Percentiles rank a stretch among this genome's conserved stretches.
phyloP scores from a whole-genome alignment of 2,113 vertebrate genomes.

The Rutilus rutilus region DNA sequence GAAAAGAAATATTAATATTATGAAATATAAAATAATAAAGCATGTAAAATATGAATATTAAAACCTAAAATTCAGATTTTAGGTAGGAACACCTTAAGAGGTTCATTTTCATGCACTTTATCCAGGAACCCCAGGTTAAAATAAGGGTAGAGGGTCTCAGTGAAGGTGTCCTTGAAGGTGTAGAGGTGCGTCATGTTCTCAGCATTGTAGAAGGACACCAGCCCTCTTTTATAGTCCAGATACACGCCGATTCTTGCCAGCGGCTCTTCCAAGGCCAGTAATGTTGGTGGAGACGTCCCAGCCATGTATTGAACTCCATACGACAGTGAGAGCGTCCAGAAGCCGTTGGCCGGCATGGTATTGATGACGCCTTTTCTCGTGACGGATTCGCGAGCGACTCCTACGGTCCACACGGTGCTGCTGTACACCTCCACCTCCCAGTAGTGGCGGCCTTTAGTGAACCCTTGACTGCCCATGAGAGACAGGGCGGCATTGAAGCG shows the following conservation, averaged over 20 bases:
- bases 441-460: slow-evolving; percentile 80
- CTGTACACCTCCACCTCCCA: slow-evolving; percentile 83
- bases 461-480: slow-evolving; percentile 77
- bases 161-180: slow-evolving; percentile 78
- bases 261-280: slow-evolving; percentile 75
- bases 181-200: slow-evolving; percentile 81
- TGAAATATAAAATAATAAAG: not conserved
- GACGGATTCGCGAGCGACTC: slow-evolving; percentile 78
- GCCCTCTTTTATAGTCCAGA: slow-evolving; percentile 80
- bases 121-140: slow-evolving; percentile 80
- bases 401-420: slow-evolving; percentile 81
- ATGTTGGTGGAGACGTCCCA: slow-evolving; percentile 76
- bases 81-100: slow-evolving; percentile 80
- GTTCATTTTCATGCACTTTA: slow-evolving; percentile 82
- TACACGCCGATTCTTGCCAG: slow-evolving; percentile 77
- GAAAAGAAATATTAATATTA: not conserved
- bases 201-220: slow-evolving; percentile 81
- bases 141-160: slow-evolving; percentile 78
- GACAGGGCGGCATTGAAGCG: slow-evolving; percentile 80
- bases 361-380: slow-evolving; percentile 81
- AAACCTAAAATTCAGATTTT: slow-evolving; percentile 68
- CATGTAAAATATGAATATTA: no score
- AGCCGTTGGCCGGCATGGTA: slow-evolving; percentile 77
- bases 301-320: slow-evolving; percentile 83
- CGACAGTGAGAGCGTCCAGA: slow-evolving; percentile 82